phyloP scores from a whole-genome alignment of 2,888 invertebrate species.

The Drosophila melanocephala region DNA sequence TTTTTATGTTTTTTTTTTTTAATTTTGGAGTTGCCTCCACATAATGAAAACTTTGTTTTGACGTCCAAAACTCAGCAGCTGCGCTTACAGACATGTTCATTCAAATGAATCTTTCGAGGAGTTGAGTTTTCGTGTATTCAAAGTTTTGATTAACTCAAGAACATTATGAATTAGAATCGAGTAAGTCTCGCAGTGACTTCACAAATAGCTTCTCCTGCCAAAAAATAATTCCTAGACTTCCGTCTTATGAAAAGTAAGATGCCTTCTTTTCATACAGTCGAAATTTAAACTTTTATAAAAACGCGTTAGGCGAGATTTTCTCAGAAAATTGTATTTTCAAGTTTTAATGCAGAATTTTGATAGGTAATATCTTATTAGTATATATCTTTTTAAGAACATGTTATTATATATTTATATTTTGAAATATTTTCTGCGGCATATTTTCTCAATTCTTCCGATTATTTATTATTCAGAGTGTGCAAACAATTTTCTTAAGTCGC shows the following conservation, averaged over 20 bases:
- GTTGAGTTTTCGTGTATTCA: not conserved
- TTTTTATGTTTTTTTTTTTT: constrained; percentile 15
- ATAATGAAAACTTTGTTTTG: constrained; percentile 45
- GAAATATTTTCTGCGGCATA: not conserved
- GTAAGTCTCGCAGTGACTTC: not conserved
- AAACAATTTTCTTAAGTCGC: constrained; percentile 35
- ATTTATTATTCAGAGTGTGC: not conserved
- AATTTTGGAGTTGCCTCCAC: constrained; percentile 34
- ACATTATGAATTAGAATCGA: not conserved
- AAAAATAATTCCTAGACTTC: not conserved
- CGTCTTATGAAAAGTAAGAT: not conserved
- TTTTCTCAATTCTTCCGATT: not conserved
- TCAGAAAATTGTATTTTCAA: not conserved
- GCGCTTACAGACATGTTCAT: constrained; percentile 5
- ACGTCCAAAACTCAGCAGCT: constrained; percentile 11
- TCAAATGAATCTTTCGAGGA: not conserved
- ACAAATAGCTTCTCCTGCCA: not conserved
- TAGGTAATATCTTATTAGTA: not conserved
- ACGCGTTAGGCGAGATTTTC: not conserved
- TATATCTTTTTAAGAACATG: not conserved
- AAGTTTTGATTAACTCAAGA: constrained; percentile 1
- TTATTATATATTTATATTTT: not conserved
- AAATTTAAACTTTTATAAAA: not conserved
- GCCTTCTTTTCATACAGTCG: not conserved
- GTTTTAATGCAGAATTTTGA: not conserved